Conservation (phyloP, 1,140 invertebrate genomes). For the Adelges cooleyi region DNA sequence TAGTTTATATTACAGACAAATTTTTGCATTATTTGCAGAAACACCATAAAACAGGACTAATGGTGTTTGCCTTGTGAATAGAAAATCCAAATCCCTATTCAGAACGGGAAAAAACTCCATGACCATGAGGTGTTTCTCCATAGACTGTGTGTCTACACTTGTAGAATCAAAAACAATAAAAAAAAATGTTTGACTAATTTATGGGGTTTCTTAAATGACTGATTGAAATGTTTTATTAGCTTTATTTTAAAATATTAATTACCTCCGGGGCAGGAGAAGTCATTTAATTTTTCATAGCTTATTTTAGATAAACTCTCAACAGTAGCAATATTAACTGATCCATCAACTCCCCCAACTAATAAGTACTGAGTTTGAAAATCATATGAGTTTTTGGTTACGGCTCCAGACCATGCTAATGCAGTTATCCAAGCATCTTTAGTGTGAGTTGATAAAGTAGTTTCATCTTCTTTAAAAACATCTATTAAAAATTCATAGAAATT, state of each 20-base stretch:
- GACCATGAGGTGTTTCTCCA: too few species aligned
- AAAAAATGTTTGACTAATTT: too few species aligned
- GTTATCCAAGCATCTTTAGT: slow-evolving; percentile 19
- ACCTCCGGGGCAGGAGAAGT: slow-evolving; percentile 6
- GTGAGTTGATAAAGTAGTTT: slow-evolving; percentile 13
- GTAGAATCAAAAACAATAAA: too few species aligned
- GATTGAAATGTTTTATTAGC: too few species aligned
- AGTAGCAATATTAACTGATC: slow-evolving; percentile 6
- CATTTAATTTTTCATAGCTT: slow-evolving; percentile 3
- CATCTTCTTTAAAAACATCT: slow-evolving; percentile 15
- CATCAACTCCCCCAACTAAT: slow-evolving; percentile 17
- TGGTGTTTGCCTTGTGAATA: too few species aligned
- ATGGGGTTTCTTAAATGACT: too few species aligned
- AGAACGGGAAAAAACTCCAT: too few species aligned
- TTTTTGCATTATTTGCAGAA: too few species aligned
- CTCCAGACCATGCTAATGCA: slow-evolving; percentile 13
- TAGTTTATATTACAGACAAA: too few species aligned
- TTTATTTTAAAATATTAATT: slow-evolving; percentile 2
- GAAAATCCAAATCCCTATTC: too few species aligned
- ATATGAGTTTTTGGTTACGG: not conserved
- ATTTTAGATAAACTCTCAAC: not conserved
- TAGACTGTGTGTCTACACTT: too few species aligned
- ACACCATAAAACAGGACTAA: too few species aligned
- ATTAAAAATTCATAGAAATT: not conserved
- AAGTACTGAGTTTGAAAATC: slow-evolving; percentile 3